A percentile compares a stretch with the other conserved stretches of the same genome.
phyloP scores from a whole-genome alignment of 2,888 invertebrate genomes.

The Netelia inedita region DNA sequence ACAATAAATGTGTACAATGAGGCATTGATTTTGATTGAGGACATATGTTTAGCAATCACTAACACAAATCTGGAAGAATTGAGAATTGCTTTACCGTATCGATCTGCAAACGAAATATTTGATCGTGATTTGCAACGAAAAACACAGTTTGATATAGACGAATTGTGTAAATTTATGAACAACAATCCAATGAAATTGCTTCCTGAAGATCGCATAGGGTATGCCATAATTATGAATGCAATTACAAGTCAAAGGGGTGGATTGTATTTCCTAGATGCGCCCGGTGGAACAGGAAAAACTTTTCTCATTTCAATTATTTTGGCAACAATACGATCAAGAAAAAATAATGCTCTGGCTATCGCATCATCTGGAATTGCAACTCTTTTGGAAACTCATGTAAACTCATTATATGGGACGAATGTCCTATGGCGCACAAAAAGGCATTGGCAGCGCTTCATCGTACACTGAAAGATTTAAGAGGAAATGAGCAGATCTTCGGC shows the following conservation, averaged over 20 bases:
- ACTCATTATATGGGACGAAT: conserved; percentile 83
- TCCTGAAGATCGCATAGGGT: conserved; percentile 60
- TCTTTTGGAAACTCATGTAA: conserved; percentile 64
- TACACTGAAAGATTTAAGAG: conserved; percentile 71
- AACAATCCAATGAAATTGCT: conserved; percentile 39
- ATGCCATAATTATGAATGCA: conserved; percentile 69
- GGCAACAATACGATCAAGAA: conserved; percentile 12
- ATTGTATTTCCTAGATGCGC: conserved; percentile 68
- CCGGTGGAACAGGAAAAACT: conserved; percentile 29
- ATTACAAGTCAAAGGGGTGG: conserved; percentile 74
- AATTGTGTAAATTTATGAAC: conserved; percentile 18
- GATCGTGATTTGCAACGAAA: conserved; percentile 79
- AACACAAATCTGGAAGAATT: no score
- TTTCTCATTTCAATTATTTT: no score
- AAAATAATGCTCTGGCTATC: no score
- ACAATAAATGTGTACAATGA: no score
- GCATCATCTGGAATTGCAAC: no score
- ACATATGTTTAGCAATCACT: no score
- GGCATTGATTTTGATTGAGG: no score
- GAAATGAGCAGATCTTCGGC: conserved; percentile 66
- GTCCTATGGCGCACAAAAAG: conserved; percentile 81
- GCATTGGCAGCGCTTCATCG: conserved; percentile 79
- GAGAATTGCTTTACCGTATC: no score
- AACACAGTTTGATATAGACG: conserved; percentile 72
- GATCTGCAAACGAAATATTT: conserved; percentile 23